phyloP scores from a whole-genome alignment of 1,140 invertebrate species.

The Scaptomyza pallida region DNA sequence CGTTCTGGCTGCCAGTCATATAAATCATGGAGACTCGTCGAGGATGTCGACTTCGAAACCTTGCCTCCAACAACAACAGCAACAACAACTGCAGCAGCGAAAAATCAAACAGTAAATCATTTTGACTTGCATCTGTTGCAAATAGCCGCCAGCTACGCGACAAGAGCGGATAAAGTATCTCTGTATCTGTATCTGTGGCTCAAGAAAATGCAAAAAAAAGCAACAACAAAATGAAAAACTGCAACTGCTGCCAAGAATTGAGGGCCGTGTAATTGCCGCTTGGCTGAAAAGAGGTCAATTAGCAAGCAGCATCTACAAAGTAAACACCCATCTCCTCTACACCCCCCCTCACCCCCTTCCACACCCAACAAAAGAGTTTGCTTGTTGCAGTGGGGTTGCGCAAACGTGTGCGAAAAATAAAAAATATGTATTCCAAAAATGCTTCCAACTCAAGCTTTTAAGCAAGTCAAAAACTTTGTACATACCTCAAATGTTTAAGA shows the following conservation, averaged over 20 bases:
- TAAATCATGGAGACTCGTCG: conserved; percentile 75
- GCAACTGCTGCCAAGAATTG: conserved; percentile 44
- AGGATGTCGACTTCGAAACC: conserved; percentile 58
- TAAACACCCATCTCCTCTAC: neutral
- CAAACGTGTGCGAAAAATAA: conserved; percentile 20
- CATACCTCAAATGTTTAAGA: conserved; percentile 47
- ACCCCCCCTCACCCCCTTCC: neutral
- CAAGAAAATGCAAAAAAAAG: conserved; percentile 1
- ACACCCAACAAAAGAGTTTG: conserved; percentile 29
- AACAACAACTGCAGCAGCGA: conserved; percentile 26
- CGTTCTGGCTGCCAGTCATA: conserved; percentile 51
- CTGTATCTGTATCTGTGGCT: conserved; percentile 47
- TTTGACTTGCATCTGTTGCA: conserved; percentile 67
- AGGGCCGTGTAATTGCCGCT: conserved; percentile 79
- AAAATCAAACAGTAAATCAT: conserved; percentile 73
- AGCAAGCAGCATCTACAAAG: conserved; percentile 46
- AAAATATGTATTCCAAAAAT: conserved; percentile 47
- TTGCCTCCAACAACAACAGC: conserved; percentile 13
- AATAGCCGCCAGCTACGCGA: conserved; percentile 37
- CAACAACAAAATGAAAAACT: conserved; percentile 12
- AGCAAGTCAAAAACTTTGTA: conserved; percentile 30
- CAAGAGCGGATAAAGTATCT: conserved; percentile 33
- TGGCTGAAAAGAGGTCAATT: conserved; percentile 80
- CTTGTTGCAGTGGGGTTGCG: conserved; percentile 34
- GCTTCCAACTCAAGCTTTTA: conserved; percentile 12